These are phyloP conservation scores for Paramormyrops kingsleyae DNA, from an alignment of 2,113 vertebrate genomes.

Conservation along the genomic window DNA sequence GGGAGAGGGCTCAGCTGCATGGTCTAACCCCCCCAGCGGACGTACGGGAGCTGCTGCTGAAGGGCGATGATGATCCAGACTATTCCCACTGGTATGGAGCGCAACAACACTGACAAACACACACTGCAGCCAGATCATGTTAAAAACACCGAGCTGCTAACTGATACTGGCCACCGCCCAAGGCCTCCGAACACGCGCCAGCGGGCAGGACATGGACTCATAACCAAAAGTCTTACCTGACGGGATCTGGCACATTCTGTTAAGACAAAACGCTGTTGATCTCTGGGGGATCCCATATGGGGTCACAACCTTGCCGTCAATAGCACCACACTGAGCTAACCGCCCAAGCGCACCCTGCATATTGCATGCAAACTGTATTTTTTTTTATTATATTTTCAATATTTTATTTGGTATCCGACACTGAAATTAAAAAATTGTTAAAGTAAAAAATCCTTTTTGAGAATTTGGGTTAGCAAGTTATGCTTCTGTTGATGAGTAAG, in stretches of 20 bases:
- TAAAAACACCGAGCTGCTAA: neutral
- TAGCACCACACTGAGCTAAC: neutral
- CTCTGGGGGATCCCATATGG: neutral
- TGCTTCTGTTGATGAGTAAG: neutral
- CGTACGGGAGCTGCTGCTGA: slow-evolving; percentile 60
- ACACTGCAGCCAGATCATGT: neutral
- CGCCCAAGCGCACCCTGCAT: neutral
- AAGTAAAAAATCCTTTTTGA: neutral
- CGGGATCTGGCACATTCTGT: neutral
- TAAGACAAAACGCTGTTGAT: neutral
- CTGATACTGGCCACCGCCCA: neutral
- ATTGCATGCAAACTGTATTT: neutral
- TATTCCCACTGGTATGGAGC: slow-evolving; percentile 53
- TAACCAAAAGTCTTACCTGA: neutral
- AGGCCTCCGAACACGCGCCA: neutral
- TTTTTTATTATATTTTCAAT: neutral
- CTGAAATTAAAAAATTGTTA: no score
- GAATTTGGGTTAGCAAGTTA: neutral
- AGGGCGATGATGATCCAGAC: slow-evolving; percentile 43
- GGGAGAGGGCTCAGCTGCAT: slow-evolving; percentile 72
- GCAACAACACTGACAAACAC: neutral
- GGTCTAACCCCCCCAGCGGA: slow-evolving; percentile 65
- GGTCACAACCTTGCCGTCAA: neutral
- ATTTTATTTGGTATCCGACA: neutral
- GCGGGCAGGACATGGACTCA: neutral